Percentiles rank a stretch among this genome's conserved stretches.
phyloP scores from a whole-genome alignment of 2,113 vertebrate genomes.

The Camelus dromedarius region DNA sequence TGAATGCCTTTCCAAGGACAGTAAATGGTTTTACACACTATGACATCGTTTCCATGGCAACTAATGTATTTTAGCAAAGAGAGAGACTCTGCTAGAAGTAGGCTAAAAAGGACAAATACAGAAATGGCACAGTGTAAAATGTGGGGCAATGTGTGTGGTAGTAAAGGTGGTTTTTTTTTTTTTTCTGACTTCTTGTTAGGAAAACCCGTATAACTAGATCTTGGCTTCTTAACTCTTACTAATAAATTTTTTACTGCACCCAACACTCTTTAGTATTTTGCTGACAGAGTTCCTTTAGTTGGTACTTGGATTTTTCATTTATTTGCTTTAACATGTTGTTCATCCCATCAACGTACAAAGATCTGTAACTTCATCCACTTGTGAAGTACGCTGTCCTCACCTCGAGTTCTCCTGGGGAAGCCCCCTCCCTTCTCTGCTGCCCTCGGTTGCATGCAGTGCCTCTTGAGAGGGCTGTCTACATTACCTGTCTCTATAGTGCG shows the following conservation, averaged over 20 bases:
- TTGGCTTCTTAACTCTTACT: constrained; percentile 37
- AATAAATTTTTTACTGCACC: constrained; percentile 56
- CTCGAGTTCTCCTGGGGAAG: background rate
- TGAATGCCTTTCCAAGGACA: constrained; percentile 83
- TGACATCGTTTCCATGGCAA: constrained; percentile 83
- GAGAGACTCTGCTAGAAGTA: constrained; percentile 78
- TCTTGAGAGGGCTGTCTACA: background rate
- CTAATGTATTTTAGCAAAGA: constrained; percentile 80
- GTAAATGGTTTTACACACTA: constrained; percentile 81
- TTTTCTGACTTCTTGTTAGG: constrained; percentile 53
- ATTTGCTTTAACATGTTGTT: constrained; percentile 26
- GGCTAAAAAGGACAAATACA: constrained; percentile 80
- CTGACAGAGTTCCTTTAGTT: constrained; percentile 34
- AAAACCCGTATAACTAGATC: constrained; percentile 67
- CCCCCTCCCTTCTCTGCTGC: background rate
- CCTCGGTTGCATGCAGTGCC: background rate
- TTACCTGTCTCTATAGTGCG: background rate
- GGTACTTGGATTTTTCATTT: background rate
- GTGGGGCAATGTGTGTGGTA: constrained; percentile 75
- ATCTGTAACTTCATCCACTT: background rate
- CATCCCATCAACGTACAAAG: background rate
- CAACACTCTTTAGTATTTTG: constrained; percentile 39
- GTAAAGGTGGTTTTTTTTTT: constrained; percentile 45
- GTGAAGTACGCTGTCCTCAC: background rate
- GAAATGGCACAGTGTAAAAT: constrained; percentile 79